Evolutionary conservation across 1,140 invertebrate species (phyloP).

Genomic region (Brachionus plicatilis): DNA sequence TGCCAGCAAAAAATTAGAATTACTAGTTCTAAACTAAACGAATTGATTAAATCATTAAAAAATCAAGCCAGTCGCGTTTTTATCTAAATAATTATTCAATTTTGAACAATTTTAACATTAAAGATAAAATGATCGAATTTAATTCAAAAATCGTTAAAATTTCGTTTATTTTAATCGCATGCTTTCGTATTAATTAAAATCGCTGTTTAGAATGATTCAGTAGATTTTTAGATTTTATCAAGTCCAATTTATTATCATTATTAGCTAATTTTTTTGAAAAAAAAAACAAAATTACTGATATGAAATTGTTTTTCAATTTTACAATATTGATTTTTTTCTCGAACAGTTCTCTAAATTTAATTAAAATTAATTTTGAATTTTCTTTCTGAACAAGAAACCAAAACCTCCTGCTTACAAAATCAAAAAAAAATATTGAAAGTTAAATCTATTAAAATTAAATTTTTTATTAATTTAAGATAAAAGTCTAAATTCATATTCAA

Average conservation of each 20-base stretch:
- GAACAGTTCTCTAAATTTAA: neutral
- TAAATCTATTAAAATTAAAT: no score
- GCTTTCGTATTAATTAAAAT: neutral
- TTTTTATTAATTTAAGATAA: neutral
- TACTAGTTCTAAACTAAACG: neutral
- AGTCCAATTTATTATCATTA: constrained; percentile 1
- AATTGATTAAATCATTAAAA: neutral
- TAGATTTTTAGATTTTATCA: neutral
- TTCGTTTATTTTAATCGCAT: neutral
- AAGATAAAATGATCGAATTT: neutral
- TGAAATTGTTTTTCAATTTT: neutral
- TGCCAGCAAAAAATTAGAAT: neutral
- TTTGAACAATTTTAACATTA: neutral
- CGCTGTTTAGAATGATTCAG: neutral
- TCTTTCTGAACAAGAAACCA: neutral
- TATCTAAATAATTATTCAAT: neutral
- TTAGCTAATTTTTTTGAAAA: neutral
- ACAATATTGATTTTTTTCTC: neutral
- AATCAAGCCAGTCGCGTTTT: neutral
- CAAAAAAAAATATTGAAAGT: no score
- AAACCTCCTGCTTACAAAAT: neutral
- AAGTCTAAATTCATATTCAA: neutral
- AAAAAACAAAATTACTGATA: neutral
- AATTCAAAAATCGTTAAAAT: neutral
- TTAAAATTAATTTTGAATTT: neutral